A percentile compares a stretch with the other conserved stretches of the same genome.
phyloP scores from a whole-genome alignment of 2,797 vertebrate species.

The Spinibarbus caldwelli region DNA sequence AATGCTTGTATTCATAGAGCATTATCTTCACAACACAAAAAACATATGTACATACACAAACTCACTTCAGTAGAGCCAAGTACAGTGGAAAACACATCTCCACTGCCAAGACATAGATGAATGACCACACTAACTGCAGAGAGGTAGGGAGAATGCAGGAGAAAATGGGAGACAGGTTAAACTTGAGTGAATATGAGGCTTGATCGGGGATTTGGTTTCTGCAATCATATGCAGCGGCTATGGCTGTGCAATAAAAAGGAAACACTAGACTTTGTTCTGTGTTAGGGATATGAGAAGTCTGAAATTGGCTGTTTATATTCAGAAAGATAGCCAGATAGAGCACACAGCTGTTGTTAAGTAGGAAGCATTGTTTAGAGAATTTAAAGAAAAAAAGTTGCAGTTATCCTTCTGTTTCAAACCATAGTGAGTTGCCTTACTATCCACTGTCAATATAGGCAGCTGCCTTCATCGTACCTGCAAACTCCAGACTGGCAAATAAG shows the following conservation, averaged over 20 bases:
- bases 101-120: slow-evolving; percentile 4
- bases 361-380: neutral
- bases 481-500: neutral
- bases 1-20: slow-evolving; percentile 49
- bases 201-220: slow-evolving; percentile 15
- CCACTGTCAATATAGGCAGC: neutral
- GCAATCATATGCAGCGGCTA: slow-evolving; percentile 1
- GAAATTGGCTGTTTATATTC: neutral
- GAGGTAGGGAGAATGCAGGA: neutral
- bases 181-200: slow-evolving; percentile 9
- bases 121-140: slow-evolving; percentile 18
- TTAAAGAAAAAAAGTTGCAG: neutral
- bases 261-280: slow-evolving; percentile 2
- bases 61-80: neutral
- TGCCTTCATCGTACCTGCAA: neutral
- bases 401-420: neutral
- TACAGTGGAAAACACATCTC: slow-evolving; percentile 12
- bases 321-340: neutral
- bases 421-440: neutral
- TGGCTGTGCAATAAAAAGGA: neutral
- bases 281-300: neutral
- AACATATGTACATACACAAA: slow-evolving; percentile 44
- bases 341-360: neutral
- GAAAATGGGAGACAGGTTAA: slow-evolving; percentile 11
- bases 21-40: slow-evolving; percentile 39